Conservation (phyloP, 2,113 vertebrate genomes). For the Verasper variegatus region DNA sequence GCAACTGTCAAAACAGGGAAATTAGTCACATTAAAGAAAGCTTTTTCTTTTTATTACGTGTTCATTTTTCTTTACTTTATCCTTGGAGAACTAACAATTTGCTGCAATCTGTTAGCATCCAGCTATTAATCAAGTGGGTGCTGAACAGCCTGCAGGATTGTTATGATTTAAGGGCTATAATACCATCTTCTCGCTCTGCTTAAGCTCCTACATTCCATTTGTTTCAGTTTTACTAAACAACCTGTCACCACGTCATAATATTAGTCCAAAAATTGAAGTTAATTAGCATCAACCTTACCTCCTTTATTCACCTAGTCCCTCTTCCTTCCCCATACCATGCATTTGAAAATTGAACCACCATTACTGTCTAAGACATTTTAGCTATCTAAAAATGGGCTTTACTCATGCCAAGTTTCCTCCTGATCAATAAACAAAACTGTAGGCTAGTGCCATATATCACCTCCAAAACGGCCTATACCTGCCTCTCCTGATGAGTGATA, state of each 20-base stretch:
- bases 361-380: slow-evolving; percentile 11
- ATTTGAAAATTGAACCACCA: slow-evolving; percentile 2
- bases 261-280: slow-evolving; percentile 92
- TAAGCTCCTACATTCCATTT: slow-evolving; percentile 92
- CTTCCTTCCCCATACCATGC: neutral
- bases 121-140: slow-evolving; percentile 90
- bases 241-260: slow-evolving; percentile 91
- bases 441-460: slow-evolving; percentile 62
- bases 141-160: slow-evolving; percentile 86
- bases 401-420: slow-evolving; percentile 54
- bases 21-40: slow-evolving; percentile 56
- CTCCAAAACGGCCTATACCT: slow-evolving; percentile 44
- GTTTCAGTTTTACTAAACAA: slow-evolving; percentile 88
- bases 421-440: slow-evolving; percentile 61
- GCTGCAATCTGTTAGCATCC: slow-evolving; percentile 85
- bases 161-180: slow-evolving; percentile 92
- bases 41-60: slow-evolving; percentile 43
- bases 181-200: slow-evolving; percentile 87
- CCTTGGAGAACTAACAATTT: slow-evolving; percentile 77
- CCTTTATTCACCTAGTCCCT: slow-evolving; percentile 72
- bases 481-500: slow-evolving; percentile 62
- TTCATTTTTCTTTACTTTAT: slow-evolving; percentile 35
- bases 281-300: slow-evolving; percentile 81
- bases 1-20: slow-evolving; percentile 50
- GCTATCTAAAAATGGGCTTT: slow-evolving; percentile 35